A percentile compares a stretch with the other conserved stretches of the same genome.
These are phyloP conservation scores for Melanostigma gelatinosum DNA, from an alignment of 2,113 vertebrate species.

Conservation along the genomic window DNA sequence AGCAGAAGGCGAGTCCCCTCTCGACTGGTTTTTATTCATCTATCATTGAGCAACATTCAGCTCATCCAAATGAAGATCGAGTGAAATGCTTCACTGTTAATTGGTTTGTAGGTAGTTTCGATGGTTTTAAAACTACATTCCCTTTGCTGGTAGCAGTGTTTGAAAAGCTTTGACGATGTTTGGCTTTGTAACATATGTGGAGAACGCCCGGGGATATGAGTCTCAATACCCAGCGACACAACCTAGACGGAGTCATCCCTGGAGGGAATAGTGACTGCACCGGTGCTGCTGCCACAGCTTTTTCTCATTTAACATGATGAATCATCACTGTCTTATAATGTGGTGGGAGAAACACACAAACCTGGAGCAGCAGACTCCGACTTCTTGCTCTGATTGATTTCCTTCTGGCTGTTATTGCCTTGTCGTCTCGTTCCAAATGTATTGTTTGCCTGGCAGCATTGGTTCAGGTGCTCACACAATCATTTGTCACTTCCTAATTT, in stretches of 20 bases:
- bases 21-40: neutral
- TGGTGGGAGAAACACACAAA: neutral
- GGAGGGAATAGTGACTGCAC: slow-evolving; percentile 10
- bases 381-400: neutral
- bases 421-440: neutral
- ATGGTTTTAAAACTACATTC: neutral
- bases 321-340: slow-evolving; percentile 31
- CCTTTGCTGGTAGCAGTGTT: neutral
- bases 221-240: slow-evolving; percentile 9
- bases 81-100: neutral
- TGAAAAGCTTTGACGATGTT: slow-evolving; percentile 8
- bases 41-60: neutral
- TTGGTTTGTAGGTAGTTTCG: neutral
- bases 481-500: neutral
- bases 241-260: slow-evolving; percentile 29
- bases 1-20: slow-evolving; percentile 84
- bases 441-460: neutral
- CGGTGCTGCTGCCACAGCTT: slow-evolving; percentile 18
- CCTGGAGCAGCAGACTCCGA: neutral
- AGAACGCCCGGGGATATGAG: neutral
- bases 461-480: neutral
- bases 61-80: neutral
- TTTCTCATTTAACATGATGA: slow-evolving; percentile 16
- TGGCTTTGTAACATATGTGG: neutral
- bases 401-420: neutral